Conservation (phyloP, 2,888 invertebrate species). For the Drosophila subquinaria region DNA sequence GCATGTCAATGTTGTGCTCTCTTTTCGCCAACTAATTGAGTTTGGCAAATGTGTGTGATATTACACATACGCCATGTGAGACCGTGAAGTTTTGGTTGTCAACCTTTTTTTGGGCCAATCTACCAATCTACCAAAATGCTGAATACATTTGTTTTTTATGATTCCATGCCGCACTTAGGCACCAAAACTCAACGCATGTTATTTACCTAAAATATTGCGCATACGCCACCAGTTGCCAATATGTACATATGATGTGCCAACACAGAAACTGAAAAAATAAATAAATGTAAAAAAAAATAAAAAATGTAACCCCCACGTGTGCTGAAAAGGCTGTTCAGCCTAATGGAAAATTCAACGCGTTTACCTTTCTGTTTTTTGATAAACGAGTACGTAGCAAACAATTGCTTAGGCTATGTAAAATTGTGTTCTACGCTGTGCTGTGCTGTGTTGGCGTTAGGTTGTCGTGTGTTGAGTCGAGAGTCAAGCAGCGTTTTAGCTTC, state of each 20-base stretch:
- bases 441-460: slow-evolving; percentile 25
- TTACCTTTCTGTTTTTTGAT: slow-evolving; percentile 48
- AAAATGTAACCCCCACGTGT: slow-evolving; percentile 59
- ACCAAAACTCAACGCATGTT: slow-evolving; percentile 44
- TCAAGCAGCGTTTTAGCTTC: slow-evolving; percentile 56
- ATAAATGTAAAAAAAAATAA: slow-evolving; percentile 20
- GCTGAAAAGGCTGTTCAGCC: slow-evolving; percentile 64
- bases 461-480: slow-evolving; percentile 45
- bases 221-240: slow-evolving; percentile 58
- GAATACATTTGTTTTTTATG: slow-evolving; percentile 56
- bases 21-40: slow-evolving; percentile 59
- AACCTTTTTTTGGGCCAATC: slow-evolving; percentile 51
- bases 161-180: slow-evolving; percentile 33
- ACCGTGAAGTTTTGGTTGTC: slow-evolving; percentile 37
- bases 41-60: slow-evolving; percentile 46
- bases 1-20: slow-evolving; percentile 25
- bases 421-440: slow-evolving; percentile 12
- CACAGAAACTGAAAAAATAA: slow-evolving; percentile 13
- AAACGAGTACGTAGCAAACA: slow-evolving; percentile 38
- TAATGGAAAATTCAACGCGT: slow-evolving; percentile 73
- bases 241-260: slow-evolving; percentile 48
- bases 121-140: slow-evolving; percentile 53
- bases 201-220: slow-evolving; percentile 67
- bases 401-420: slow-evolving; percentile 5
- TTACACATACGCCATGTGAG: slow-evolving; percentile 57